Percentiles rank a stretch among this genome's conserved stretches.
phyloP scores from a whole-genome alignment of 35 echinoderm and acorn worm species.

The Strongylocentrotus purpuratus region DNA sequence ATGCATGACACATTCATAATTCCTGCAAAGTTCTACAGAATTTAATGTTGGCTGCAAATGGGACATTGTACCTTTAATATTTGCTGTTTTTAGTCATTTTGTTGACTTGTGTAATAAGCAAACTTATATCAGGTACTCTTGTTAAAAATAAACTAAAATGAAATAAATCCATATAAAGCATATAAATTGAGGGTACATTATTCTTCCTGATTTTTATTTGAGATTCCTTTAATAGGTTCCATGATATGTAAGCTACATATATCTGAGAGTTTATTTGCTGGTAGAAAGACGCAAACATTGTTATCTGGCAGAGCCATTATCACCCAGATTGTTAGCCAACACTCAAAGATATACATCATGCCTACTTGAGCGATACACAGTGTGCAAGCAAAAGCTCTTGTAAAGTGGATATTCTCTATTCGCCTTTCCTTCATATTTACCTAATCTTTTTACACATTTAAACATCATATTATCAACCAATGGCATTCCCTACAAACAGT shows the following conservation, averaged over 20 bases:
- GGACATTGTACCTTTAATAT: too few relatives aligned
- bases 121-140: too few relatives aligned
- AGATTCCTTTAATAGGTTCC: not conserved
- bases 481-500: too few relatives aligned
- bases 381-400: not conserved
- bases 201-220: not conserved
- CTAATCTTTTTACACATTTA: not conserved
- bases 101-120: not conserved
- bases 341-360: not conserved
- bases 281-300: not conserved
- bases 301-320: not conserved
- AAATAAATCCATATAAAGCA: not conserved
- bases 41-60: too few relatives aligned
- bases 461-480: too few relatives aligned
- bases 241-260: not conserved
- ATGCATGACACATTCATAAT: too few relatives aligned
- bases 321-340: constrained; percentile 8
- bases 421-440: not conserved
- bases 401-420: not conserved
- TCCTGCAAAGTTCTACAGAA: too few relatives aligned
- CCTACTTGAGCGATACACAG: not conserved
- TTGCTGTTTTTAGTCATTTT: not conserved
- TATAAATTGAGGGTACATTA: not conserved
- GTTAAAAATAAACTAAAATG: too few relatives aligned
- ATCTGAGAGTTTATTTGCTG: not conserved